A percentile compares a stretch with the other conserved stretches of the same genome.
Evolutionary conservation across 1,140 invertebrate species (phyloP).

Genomic region (Caligus rogercresseyi): DNA sequence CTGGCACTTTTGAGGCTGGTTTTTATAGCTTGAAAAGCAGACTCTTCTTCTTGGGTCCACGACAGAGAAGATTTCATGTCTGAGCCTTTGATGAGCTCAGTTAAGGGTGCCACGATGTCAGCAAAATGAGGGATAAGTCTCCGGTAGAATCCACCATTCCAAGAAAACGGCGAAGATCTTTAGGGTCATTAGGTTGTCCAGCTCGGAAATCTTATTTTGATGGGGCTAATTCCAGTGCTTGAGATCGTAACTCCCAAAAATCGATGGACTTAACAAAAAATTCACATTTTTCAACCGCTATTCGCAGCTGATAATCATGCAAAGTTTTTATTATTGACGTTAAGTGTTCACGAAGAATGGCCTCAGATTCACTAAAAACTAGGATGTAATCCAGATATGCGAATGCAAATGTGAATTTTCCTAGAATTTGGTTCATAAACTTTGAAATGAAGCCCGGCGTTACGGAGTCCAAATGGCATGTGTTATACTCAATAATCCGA

Average conservation of each 20-base stretch:
- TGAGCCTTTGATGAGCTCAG: neutral
- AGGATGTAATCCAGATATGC: constrained; percentile 37
- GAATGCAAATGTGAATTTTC: neutral
- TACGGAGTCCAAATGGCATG: constrained; percentile 21
- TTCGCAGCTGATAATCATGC: neutral
- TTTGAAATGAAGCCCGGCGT: constrained; percentile 21
- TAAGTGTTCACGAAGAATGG: constrained; percentile 1
- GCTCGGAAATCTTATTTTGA: neutral
- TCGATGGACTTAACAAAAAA: neutral
- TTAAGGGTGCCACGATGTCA: constrained; percentile 11
- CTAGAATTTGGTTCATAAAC: constrained; percentile 20
- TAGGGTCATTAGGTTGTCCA: neutral
- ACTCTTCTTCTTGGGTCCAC: neutral
- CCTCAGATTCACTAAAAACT: constrained; percentile 25
- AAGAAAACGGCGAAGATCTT: constrained; percentile 14
- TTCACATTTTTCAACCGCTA: neutral
- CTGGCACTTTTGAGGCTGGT: constrained; percentile 4
- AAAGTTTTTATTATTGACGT: neutral
- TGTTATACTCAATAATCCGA: constrained; percentile 22
- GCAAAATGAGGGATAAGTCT: constrained; percentile 16
- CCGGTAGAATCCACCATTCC: constrained; percentile 22
- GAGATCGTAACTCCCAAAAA: constrained; percentile 12
- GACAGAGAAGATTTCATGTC: constrained; percentile 12
- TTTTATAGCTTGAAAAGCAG: constrained; percentile 9
- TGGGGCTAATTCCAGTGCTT: neutral